A percentile compares a stretch with the other conserved stretches of the same genome.
Evolutionary conservation across 2,113 vertebrate genomes (phyloP).

Genomic region (Etia nguti): DNA sequence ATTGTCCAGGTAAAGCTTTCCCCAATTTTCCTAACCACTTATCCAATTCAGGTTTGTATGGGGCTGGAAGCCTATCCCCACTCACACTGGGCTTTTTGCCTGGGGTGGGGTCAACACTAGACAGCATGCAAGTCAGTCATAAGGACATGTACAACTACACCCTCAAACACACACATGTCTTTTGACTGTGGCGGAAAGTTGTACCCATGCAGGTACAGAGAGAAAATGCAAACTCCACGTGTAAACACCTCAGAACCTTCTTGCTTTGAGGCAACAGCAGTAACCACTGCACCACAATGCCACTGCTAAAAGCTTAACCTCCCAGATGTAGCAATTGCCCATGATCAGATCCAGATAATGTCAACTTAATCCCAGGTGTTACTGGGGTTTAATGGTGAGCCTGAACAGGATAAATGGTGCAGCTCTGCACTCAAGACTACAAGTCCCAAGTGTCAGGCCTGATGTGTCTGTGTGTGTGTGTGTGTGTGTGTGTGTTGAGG

Average conservation of each 20-base stretch:
- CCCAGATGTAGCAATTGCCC: background rate
- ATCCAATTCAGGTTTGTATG: background rate
- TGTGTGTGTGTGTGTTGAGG: background rate
- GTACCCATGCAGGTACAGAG: background rate
- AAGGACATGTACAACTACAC: background rate
- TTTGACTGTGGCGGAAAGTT: background rate
- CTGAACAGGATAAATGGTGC: background rate
- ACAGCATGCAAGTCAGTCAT: background rate
- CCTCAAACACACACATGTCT: background rate
- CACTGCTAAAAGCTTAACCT: background rate
- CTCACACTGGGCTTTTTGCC: background rate
- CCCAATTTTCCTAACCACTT: background rate
- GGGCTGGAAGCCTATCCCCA: background rate
- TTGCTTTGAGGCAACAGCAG: background rate
- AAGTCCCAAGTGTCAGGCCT: background rate
- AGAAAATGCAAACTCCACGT: background rate
- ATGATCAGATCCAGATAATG: background rate
- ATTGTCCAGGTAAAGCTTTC: background rate
- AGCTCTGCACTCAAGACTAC: background rate
- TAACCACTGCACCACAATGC: background rate
- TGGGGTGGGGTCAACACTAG: background rate
- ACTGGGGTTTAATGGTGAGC: background rate
- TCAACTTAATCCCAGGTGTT: background rate
- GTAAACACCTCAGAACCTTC: background rate
- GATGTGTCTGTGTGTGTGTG: background rate